Evolutionary conservation across 2,797 vertebrate species (phyloP), one percentile per base, ranked within the genome.

Genomic region (Protonibea diacanthus): DNA sequence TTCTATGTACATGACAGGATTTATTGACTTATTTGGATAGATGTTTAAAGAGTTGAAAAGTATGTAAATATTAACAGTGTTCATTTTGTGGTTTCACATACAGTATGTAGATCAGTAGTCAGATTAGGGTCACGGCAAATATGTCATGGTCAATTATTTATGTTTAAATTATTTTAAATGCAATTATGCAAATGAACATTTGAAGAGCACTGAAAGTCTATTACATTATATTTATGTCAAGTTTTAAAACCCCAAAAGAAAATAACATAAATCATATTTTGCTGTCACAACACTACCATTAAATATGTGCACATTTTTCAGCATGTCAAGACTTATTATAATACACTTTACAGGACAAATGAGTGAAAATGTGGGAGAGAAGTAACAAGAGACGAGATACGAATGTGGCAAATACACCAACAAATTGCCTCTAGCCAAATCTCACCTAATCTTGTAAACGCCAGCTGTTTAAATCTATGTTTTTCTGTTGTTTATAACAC

Each of bases 401-500:
- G 38, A 44, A 63, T 44, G 47, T 2, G 25, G 38, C 14, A 55
- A 55, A 57, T 25, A 47, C 5, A n/a, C 40, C n/a, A 68, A 27
- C 48, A 71, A 64, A 71, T 49, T 11, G 42, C 56, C 69, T 45
- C 29, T 5, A 3, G 42, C 9, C 65, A 75, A 52, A 81, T 67
- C 21, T 80, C 42, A 71, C 12, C 20, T 7, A 52, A 6, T 60
- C 51, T 55, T 77, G 23, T 57, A 52, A 81, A 74, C 33, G 11
- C 47, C 4, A 60, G 6, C 55, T 71, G 57, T 79, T 84, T 59
- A 67, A 80, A 73, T 78, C 47, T 12, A 56, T 74, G 53, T 45
- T 53, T 78, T 76, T 77, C 45, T 80, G 13, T 84, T 86, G 76
- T 87, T 89, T 78, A 68, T 59, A 79, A 81, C 59, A 53, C 73